Evolutionary conservation across 2,797 vertebrate genomes (phyloP).

Genomic region (Macropodus opercularis): DNA sequence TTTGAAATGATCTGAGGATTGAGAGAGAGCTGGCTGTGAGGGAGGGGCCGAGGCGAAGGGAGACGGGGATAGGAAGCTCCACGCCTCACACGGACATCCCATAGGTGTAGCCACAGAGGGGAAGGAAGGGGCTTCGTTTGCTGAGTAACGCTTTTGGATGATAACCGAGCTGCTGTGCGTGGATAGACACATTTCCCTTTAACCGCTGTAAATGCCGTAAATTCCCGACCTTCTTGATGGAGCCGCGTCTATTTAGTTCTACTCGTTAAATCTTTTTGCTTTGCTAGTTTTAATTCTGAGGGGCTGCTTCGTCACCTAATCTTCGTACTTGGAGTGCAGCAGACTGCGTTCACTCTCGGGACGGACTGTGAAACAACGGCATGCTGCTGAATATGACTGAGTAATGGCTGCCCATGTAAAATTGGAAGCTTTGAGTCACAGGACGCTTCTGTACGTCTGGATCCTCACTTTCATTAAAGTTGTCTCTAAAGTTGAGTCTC

Average conservation of each 20-base stretch:
- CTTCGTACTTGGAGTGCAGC: too few species aligned
- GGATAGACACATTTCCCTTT: slow-evolving; percentile 55
- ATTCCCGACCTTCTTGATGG: slow-evolving; percentile 32
- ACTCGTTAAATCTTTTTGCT: too few species aligned
- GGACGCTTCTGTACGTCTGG: too few species aligned
- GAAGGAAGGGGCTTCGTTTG: slow-evolving; percentile 14
- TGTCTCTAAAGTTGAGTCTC: slow-evolving; percentile 78
- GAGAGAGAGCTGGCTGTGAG: slow-evolving; percentile 32
- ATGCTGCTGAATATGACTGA: slow-evolving; percentile 2
- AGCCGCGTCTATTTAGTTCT: too few species aligned
- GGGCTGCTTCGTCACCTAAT: too few species aligned
- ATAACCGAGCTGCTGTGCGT: slow-evolving; percentile 5
- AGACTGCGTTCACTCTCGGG: slow-evolving; percentile 5
- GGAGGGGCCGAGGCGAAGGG: slow-evolving; percentile 34
- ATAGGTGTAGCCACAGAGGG: slow-evolving; percentile 34
- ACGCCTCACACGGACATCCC: slow-evolving; percentile 49
- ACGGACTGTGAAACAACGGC: neutral
- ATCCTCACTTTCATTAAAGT: too few species aligned
- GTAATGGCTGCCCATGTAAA: too few species aligned
- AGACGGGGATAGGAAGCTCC: slow-evolving; percentile 49
- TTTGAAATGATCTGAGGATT: slow-evolving; percentile 78
- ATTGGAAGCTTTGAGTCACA: slow-evolving; percentile 60
- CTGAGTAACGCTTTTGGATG: slow-evolving; percentile 32
- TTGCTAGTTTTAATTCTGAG: slow-evolving; percentile 19
- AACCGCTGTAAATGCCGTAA: slow-evolving; percentile 56